Conservation (phyloP, 2,888 invertebrate species). For the Pasiphila rectangulata region DNA sequence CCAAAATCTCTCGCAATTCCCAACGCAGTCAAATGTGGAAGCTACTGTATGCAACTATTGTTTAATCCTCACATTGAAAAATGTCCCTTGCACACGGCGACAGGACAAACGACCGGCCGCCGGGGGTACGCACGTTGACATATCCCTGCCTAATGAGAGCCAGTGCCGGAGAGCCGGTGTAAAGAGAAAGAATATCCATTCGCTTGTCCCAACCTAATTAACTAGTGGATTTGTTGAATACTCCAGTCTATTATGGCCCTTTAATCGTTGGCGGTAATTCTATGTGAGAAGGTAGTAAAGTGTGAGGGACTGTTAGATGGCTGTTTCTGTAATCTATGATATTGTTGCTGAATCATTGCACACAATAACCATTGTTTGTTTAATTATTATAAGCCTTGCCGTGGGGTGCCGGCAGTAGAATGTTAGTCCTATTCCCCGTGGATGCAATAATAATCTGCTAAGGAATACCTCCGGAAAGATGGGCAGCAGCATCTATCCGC, state of each 20-base stretch:
- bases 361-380: too few species aligned
- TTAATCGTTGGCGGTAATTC: slow-evolving; percentile 3
- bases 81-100: slow-evolving; percentile 56
- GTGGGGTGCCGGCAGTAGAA: too few species aligned
- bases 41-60: slow-evolving; percentile 3
- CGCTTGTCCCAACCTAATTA: slow-evolving; percentile 55
- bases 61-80: slow-evolving; percentile 44
- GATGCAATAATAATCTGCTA: too few species aligned
- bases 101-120: slow-evolving; percentile 61
- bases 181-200: slow-evolving; percentile 66
- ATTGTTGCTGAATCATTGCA: too few species aligned
- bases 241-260: slow-evolving; percentile 25
- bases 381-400: too few species aligned
- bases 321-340: too few species aligned
- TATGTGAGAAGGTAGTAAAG: too few species aligned
- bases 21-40: background rate
- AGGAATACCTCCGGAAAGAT: too few species aligned
- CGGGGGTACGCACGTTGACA: slow-evolving; percentile 56
- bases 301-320: too few species aligned
- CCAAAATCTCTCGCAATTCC: background rate
- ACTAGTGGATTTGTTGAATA: slow-evolving; percentile 45
- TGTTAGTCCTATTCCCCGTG: too few species aligned
- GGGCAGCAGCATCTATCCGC: too few species aligned
- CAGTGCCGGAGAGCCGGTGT: slow-evolving; percentile 52
- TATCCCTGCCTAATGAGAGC: slow-evolving; percentile 63